phyloP scores from a whole-genome alignment of 2,888 invertebrate genomes.

The Abrostola triplasia region DNA sequence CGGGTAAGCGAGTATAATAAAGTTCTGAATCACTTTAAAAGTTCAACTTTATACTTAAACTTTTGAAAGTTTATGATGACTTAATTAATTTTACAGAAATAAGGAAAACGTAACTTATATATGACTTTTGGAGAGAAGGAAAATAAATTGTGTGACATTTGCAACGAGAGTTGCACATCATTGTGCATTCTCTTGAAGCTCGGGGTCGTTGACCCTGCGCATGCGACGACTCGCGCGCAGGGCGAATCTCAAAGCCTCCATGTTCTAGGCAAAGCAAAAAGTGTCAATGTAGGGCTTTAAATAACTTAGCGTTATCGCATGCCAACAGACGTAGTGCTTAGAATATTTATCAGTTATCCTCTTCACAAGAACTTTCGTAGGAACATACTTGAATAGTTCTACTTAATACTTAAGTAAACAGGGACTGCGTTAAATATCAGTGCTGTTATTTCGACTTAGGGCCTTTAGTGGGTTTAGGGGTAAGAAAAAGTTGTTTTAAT shows the following conservation, averaged over 20 bases:
- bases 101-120: conserved; percentile 19
- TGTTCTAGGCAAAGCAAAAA: conserved; percentile 35
- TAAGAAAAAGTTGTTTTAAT: too few relatives aligned
- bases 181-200: conserved; percentile 75
- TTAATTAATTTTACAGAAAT: conserved; percentile 3
- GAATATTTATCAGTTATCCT: conserved; percentile 42
- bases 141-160: conserved; percentile 66
- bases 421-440: too few relatives aligned
- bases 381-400: too few relatives aligned
- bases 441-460: too few relatives aligned
- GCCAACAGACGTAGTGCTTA: conserved; percentile 17
- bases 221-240: conserved; percentile 34
- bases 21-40: too few relatives aligned
- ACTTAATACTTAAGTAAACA: too few relatives aligned
- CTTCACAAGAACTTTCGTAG: neutral
- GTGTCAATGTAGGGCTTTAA: conserved; percentile 29
- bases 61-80: neutral
- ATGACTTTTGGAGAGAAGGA: conserved; percentile 39
- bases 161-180: conserved; percentile 69
- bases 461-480: too few relatives aligned
- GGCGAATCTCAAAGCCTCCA: conserved; percentile 41
- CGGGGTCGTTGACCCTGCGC: conserved; percentile 57
- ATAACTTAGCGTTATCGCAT: conserved; percentile 24
- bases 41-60: conserved; percentile 3
- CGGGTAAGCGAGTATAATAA: too few relatives aligned